Percentiles rank a stretch among this genome's conserved stretches.
Evolutionary conservation across 2,888 invertebrate species (phyloP).

Genomic region (Pyrgus malvae): DNA sequence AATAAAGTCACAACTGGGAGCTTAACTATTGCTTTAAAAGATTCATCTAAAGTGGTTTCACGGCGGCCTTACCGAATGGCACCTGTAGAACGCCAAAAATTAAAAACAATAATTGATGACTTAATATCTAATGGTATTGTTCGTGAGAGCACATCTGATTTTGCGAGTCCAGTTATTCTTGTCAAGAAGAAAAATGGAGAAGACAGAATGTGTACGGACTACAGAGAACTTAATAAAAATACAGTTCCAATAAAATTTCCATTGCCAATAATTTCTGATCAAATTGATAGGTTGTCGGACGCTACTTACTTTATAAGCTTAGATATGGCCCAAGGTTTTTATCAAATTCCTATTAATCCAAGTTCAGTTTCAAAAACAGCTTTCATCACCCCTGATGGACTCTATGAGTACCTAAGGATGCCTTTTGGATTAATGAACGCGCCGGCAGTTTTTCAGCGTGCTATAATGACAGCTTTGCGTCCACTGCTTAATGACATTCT

Average conservation of each 20-base stretch:
- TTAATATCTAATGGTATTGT: neutral
- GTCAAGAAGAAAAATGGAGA: neutral
- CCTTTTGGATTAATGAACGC: conserved; percentile 35
- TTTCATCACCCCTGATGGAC: conserved; percentile 24
- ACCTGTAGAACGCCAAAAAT: neutral
- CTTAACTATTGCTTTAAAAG: neutral
- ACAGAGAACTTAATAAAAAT: neutral
- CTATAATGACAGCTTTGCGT: neutral
- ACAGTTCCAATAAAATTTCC: neutral
- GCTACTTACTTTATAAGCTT: neutral
- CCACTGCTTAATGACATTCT: neutral
- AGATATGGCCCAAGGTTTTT: conserved; percentile 6
- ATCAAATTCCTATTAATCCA: neutral
- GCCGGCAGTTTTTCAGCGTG: conserved; percentile 15
- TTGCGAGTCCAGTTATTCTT: neutral
- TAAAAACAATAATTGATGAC: neutral
- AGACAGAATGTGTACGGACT: neutral
- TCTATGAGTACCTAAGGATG: neutral
- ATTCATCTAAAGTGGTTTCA: neutral
- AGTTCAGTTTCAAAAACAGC: conserved; percentile 19
- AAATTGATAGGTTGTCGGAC: conserved; percentile 16
- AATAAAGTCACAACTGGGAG: neutral
- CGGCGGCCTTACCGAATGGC: neutral
- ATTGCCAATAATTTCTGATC: conserved; percentile 32
- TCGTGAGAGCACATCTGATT: neutral